Conservation (phyloP, 2,888 invertebrate species). For the Drymonia ruficornis region DNA sequence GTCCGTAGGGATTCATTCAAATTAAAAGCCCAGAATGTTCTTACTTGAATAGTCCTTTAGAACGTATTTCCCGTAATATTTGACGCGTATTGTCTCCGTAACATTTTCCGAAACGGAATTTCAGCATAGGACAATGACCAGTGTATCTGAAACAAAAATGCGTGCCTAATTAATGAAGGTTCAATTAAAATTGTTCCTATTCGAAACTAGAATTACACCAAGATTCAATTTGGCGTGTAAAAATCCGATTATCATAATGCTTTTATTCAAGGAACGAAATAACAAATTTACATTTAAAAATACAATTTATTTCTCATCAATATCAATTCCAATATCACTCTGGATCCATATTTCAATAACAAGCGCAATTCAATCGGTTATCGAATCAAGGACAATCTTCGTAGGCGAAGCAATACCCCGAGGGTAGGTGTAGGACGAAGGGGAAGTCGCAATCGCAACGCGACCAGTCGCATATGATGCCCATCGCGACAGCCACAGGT, state of each 20-base stretch:
- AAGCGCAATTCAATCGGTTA: background rate
- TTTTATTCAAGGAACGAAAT: background rate
- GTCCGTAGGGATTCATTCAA: background rate
- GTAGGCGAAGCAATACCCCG: constrained; percentile 72
- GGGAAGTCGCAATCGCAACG: constrained; percentile 78
- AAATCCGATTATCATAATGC: no score
- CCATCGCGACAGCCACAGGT: constrained; percentile 69
- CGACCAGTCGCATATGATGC: constrained; percentile 72
- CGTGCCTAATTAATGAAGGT: background rate
- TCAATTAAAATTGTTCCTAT: no score
- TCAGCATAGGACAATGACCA: constrained; percentile 89
- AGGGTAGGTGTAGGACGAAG: constrained; percentile 65
- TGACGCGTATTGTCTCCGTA: constrained; percentile 89
- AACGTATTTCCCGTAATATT: constrained; percentile 85
- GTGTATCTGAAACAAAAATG: constrained; percentile 84
- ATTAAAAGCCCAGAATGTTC: background rate
- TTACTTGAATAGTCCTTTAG: constrained; percentile 79
- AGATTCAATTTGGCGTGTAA: no score
- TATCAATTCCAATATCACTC: constrained; percentile 21
- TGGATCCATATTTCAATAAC: constrained; percentile 5
- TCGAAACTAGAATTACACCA: no score
- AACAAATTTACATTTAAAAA: constrained; percentile 10
- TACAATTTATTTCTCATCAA: constrained; percentile 34
- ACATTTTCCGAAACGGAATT: constrained; percentile 88
- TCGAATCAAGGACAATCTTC: constrained; percentile 68